Percentiles rank a stretch among this genome's conserved stretches.
Evolutionary conservation across 2,797 vertebrate genomes (phyloP).

Genomic region (Semaprochilodus insignis): DNA sequence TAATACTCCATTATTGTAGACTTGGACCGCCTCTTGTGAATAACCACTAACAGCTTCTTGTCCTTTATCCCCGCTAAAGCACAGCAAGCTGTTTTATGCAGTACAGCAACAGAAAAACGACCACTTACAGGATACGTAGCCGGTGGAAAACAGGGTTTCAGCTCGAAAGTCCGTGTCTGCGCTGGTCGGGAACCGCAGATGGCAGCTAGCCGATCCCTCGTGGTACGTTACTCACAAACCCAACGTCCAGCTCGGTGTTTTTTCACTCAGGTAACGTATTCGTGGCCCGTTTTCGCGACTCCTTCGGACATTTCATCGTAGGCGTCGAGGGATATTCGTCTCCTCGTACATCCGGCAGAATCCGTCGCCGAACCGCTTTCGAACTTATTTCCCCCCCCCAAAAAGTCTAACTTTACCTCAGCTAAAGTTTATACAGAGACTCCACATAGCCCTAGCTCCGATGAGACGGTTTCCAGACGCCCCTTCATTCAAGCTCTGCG

Average conservation of each 20-base stretch:
- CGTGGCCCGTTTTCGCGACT: constrained; percentile 35
- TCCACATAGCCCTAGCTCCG: constrained; percentile 62
- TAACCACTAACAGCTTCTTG: not conserved
- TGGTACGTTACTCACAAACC: constrained; percentile 41
- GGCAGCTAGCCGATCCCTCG: constrained; percentile 33
- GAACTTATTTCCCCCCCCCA: not conserved
- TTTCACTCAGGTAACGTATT: constrained; percentile 35
- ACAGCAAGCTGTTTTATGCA: not conserved
- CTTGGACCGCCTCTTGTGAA: not conserved
- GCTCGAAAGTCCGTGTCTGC: not conserved
- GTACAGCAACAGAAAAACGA: not conserved
- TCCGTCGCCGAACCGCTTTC: constrained; percentile 18
- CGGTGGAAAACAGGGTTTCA: not conserved
- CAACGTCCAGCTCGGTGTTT: constrained; percentile 4
- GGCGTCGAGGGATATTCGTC: not conserved
- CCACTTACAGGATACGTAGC: constrained; percentile 27
- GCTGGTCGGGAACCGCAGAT: constrained; percentile 5
- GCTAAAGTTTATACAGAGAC: constrained; percentile 51
- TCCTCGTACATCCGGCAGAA: not conserved
- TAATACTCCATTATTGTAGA: not conserved
- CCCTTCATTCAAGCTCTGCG: constrained; percentile 77
- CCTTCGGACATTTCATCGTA: constrained; percentile 42
- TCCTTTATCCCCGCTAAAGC: not conserved
- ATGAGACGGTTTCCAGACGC: constrained; percentile 68
- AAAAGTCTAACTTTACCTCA: constrained; percentile 18